Percentiles rank a stretch among this genome's conserved stretches.
These are phyloP conservation scores for Grammomys dolichurus DNA, from an alignment of 2,113 vertebrate genomes.

Conservation along the genomic window DNA sequence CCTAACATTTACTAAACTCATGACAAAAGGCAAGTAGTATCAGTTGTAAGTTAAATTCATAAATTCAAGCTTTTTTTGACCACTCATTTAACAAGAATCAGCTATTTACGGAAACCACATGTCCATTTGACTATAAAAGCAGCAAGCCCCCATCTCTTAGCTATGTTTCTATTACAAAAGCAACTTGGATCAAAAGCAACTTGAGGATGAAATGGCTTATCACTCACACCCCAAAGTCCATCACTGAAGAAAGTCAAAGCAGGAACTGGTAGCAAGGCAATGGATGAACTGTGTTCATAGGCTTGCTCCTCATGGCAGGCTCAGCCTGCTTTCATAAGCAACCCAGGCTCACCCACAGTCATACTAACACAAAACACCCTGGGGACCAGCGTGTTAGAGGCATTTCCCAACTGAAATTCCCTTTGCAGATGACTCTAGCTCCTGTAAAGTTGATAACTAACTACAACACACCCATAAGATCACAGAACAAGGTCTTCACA, in stretches of 20 bases:
- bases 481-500: not conserved
- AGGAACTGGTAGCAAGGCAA: not conserved
- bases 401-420: not conserved
- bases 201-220: not conserved
- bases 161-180: not conserved
- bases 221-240: not conserved
- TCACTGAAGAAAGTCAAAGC: not conserved
- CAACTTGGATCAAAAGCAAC: not conserved
- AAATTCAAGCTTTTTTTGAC: slow-evolving; percentile 6
- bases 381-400: not conserved
- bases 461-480: not conserved
- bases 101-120: not conserved
- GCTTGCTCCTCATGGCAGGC: not conserved
- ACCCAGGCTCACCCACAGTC: not conserved
- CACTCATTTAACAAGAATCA: slow-evolving; percentile 12
- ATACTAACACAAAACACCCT: not conserved
- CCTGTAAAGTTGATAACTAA: not conserved
- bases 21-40: not conserved
- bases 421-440: not conserved
- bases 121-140: not conserved
- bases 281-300: not conserved
- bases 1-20: not conserved
- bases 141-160: not conserved
- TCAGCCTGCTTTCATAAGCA: not conserved
- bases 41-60: not conserved